Base-by-base conservation (phyloP, 2,888 invertebrate genomes). In the Nasonia oneida region DNA sequence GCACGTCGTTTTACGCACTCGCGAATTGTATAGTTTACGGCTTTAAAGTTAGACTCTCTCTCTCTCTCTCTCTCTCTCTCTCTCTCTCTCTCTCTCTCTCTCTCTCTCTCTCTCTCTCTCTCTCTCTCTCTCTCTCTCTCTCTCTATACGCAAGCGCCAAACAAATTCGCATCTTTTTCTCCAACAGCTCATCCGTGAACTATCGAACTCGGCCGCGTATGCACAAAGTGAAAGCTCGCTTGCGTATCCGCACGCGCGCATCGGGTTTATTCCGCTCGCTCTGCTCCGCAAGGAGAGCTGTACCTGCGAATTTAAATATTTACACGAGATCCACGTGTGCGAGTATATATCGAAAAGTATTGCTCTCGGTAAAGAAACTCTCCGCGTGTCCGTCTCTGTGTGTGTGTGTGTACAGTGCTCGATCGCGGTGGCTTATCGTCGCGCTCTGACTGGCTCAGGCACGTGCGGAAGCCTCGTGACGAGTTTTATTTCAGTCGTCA, bases 301-400 rank as follows among this genome's bases (percentile, higher is more conserved):
- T 23, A 15, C 15, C 1, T 5, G 6, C 42, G 23, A 73, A 42
- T 23, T 73, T 42, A 73, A 73, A 73, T 73, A 73, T 47, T 42
- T 73, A 47, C 73, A 12, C 73, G 47, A 23, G 47, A 15, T 67
- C 10, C n/a, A 2, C 6, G 14, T 14, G n/a, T n/a, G 39, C n/a
- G 37, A 37, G 10, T 14, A 29, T 29, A 29, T 29, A 47, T 73
- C 47, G 23, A 73, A 39, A 37, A 71, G 71, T 71, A 42, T 39
- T 23, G 73, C 47, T 73, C 23, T 73, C 73, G 23, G 23, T 47
- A 47, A 73, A 73, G 73, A 47, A 73, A 73, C 39, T 71, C 39
- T 39, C 12, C 15, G 18, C n/a, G 6, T 18, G n/a, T 37, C 14
- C 37, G 8, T 14, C 18, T 29, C 2, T 29, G 1, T 15, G 23